Evolutionary conservation across 2,888 invertebrate species (phyloP).

Genomic region (Andrena bucephala): DNA sequence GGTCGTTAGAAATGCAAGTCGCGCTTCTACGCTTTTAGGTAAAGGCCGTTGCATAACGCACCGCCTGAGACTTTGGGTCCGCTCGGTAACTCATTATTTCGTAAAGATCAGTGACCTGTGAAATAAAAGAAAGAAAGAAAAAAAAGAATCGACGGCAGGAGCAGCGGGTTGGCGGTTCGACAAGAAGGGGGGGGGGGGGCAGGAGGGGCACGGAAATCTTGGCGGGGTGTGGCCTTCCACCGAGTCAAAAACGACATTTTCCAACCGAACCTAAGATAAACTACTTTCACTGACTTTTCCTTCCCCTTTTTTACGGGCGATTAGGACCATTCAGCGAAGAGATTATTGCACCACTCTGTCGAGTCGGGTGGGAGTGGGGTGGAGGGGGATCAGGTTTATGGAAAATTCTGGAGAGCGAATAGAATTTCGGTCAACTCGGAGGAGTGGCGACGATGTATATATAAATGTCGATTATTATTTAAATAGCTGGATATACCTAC

Average conservation of each 20-base stretch:
- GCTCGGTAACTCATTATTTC: constrained; percentile 38
- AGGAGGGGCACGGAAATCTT: not conserved
- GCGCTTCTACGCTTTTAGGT: constrained; percentile 48
- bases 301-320: not conserved
- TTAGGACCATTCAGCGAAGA: constrained; percentile 5
- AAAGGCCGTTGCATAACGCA: constrained; percentile 43
- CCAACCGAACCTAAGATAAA: not conserved
- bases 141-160: not conserved
- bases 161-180: no score
- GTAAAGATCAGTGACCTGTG: constrained; percentile 38
- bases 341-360: not conserved
- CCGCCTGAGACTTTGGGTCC: constrained; percentile 18
- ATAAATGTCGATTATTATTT: no score
- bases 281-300: constrained; percentile 31
- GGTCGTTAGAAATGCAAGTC: constrained; percentile 47
- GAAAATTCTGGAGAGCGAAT: not conserved
- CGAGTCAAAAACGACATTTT: constrained; percentile 1
- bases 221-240: not conserved
- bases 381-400: not conserved
- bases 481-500: no score
- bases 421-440: no score
- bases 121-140: not conserved
- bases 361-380: not conserved
- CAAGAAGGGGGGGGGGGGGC: not conserved
- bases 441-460: no score